A percentile compares a stretch with the other conserved stretches of the same genome.
Conservation (phyloP, 1,140 invertebrate genomes). For the Araneus ventricosus region DNA sequence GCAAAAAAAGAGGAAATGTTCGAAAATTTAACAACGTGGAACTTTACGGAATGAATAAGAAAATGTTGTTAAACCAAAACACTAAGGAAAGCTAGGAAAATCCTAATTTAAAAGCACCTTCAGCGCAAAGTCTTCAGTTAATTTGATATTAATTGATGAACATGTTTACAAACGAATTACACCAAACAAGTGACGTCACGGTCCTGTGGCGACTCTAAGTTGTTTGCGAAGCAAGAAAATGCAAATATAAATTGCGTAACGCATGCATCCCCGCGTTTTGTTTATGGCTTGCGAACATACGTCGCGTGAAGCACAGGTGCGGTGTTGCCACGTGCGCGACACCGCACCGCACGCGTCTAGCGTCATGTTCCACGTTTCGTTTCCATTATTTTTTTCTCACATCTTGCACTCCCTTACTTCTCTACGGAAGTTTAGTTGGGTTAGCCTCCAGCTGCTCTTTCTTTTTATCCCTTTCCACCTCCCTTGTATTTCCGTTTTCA, state of each 20-base stretch:
- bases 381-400: conserved; percentile 5
- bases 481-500: conserved; percentile 46
- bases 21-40: no score
- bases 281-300: conserved; percentile 41
- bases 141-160: no score
- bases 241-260: conserved; percentile 36
- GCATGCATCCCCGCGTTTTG: neutral
- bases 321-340: conserved; percentile 47
- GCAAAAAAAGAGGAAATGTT: no score
- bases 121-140: no score
- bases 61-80: no score
- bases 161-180: neutral
- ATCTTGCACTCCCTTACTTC: neutral
- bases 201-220: neutral
- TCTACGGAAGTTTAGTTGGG: neutral
- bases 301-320: conserved; percentile 21
- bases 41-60: no score
- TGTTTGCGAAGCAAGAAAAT: conserved; percentile 4
- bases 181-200: no score
- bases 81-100: no score
- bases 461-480: neutral
- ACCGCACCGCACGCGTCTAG: conserved; percentile 1
- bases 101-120: no score
- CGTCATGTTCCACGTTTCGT: conserved; percentile 11
- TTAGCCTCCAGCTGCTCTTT: conserved; percentile 51